Base-by-base conservation (phyloP, 2,888 invertebrate species). In the Alcis repandata region DNA sequence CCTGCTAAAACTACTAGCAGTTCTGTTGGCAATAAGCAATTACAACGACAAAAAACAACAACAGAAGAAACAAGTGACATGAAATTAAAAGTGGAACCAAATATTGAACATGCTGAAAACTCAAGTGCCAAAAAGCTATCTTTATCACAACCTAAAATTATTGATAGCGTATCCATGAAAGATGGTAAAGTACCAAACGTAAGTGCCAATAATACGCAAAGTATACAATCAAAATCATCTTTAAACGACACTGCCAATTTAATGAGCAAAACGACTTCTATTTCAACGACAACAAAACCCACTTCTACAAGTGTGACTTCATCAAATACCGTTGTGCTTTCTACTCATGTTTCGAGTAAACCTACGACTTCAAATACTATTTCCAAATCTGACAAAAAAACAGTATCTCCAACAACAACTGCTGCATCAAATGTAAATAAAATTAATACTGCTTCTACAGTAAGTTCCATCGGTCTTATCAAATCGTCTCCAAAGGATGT, bases 11-110 rank as follows among this genome's bases (percentile, higher is more conserved):
- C 56, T 53, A 38, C 63, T 43, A 53, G 40, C 9, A 66, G 56
- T 51, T 67, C 70, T n/a, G 20, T 22, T 57, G 74, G 68, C 20
- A 74, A 36, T 52, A 89, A 83, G 74, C 80, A 82, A 68, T 71
- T 87, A 68, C 83, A 83, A 54, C 79, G 81, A 17, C 86, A 88
- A 78, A 86, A 84, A 70, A 79, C 77, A 58, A 63, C 79, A 38
- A 69, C 75, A 53, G 60, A 72, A 27, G 80, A 79, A 48, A 79
- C 79, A 52, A 62, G 65, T 51, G n/a, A 27, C n/a, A 46, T 64
- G 69, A 8, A 76, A 78, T 54, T 59, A 20, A 73, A 76, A 62
- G 33, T 53, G 20, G 70, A 70, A 51, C 17, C 60, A 19, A 67
- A 48, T 59, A 51, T 56, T 22, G 53, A 69, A 53, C n/a, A 10